Conservation (phyloP, 1,140 invertebrate species). For the Luehdorfia chinensis region DNA sequence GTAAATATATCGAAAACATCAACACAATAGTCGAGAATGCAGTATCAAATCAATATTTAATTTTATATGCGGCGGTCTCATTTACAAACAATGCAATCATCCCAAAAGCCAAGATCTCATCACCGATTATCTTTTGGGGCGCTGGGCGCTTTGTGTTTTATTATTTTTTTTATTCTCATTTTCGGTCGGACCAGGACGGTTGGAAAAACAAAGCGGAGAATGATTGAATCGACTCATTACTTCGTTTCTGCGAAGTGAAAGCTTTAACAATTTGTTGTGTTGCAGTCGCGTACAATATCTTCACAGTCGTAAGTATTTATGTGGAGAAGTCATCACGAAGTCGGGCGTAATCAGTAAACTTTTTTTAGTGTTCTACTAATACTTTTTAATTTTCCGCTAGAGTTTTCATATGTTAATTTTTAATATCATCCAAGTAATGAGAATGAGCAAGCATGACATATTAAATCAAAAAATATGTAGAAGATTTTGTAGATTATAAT, state of each 20-base stretch:
- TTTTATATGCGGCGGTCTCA: conserved; percentile 40
- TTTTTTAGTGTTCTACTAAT: too few relatives aligned
- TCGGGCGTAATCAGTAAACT: background rate
- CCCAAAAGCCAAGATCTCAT: conserved; percentile 33
- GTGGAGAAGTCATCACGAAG: background rate
- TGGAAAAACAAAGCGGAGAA: conserved; percentile 30
- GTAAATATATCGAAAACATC: background rate
- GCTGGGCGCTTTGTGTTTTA: conserved; percentile 25
- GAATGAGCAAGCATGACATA: too few relatives aligned
- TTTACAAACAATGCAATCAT: conserved; percentile 44
- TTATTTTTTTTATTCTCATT: conserved; percentile 20
- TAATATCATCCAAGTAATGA: too few relatives aligned
- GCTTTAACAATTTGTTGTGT: background rate
- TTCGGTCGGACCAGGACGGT: conserved; percentile 18
- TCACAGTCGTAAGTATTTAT: background rate
- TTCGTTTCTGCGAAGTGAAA: background rate
- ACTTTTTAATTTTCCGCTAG: too few relatives aligned
- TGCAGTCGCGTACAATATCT: background rate
- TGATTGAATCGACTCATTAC: conserved; percentile 28
- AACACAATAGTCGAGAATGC: conserved; percentile 28
- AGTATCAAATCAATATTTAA: conserved; percentile 28
- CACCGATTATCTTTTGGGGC: conserved; percentile 35
- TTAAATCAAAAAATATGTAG: too few relatives aligned
- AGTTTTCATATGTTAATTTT: too few relatives aligned
- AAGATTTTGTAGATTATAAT: too few relatives aligned